Evolutionary conservation across 2,888 invertebrate genomes (phyloP), one percentile per base, ranked within the genome.

Genomic region (Magallana nippona): DNA sequence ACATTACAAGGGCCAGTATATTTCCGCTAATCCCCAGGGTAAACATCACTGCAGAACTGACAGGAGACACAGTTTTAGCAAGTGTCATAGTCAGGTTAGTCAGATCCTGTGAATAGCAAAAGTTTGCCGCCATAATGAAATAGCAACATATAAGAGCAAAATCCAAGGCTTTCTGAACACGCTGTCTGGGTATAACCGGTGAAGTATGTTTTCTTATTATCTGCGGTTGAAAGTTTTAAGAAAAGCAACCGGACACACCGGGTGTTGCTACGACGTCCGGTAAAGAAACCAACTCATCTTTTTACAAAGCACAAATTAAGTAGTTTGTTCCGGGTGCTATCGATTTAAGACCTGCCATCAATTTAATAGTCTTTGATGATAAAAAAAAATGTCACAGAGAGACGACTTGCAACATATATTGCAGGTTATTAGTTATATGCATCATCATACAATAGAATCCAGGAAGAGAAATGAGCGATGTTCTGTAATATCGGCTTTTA

Each of bases 1-100:
- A 44, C 55, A 85, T 57, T 32, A 79, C 63, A 55, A 85, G 27
- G 3, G 85, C 85, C 11, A 79, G 44, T 13, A 81, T 27, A 57
- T 85, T 85, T 78, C 85, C 85, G 27, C 56, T 55, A 2, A 85
- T 77, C 5, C 85, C 85, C 1, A 85, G 55, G 1, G 83, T 79
- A 55, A 85, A 85, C 27, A 57, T 81, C 1, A 84, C 62, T 19
- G 84, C 82, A 10, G 84, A 84, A 8, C 62, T 57, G 3, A 78
- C 55, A 2, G 84, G 84, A 15, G 82, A 79, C 15, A 79, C 57
- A 1, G 56, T 79, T 22, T 79, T 79, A 1, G 56, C 19, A 1
- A 55, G 15, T 56, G 27, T 27, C n/a, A 57, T 27, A 8, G 57
- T 79, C 32, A 71, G 27, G 32, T 71, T 71, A 3, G 71, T 71